These are phyloP conservation scores for Porites divaricata DNA, from an alignment of 92 coral and sea anemone species.

Conservation along the genomic window DNA sequence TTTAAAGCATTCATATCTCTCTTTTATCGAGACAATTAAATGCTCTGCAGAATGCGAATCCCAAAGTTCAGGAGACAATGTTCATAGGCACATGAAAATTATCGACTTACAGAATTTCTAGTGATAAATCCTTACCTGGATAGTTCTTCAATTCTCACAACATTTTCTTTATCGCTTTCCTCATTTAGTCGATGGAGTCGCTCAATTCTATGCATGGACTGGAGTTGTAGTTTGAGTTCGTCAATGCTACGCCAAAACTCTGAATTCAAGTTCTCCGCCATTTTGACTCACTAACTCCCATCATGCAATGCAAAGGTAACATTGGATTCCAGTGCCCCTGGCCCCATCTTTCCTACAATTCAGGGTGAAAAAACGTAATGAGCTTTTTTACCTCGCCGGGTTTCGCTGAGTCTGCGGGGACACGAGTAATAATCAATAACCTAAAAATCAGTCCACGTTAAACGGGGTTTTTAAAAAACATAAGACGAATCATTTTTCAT, in stretches of 20 bases:
- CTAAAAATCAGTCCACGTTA: no score
- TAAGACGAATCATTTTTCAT: no score
- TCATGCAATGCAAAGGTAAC: constrained; percentile 15
- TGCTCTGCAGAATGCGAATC: no score
- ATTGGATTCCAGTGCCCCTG: not conserved
- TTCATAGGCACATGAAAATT: no score
- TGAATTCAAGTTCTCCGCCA: constrained; percentile 58
- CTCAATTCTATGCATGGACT: constrained; percentile 55
- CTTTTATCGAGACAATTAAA: no score
- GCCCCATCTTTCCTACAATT: not conserved
- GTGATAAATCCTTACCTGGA: constrained; percentile 62
- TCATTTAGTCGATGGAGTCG: constrained; percentile 40
- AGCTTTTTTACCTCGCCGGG: no score
- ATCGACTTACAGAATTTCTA: constrained; percentile 28
- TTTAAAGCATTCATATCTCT: no score
- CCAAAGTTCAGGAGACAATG: no score
- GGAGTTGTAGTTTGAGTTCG: constrained; percentile 62
- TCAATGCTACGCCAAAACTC: constrained; percentile 79
- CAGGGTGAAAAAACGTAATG: no score
- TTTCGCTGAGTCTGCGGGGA: no score
- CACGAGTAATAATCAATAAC: no score
- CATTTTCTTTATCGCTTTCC: constrained; percentile 21
- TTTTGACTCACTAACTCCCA: constrained; percentile 10
- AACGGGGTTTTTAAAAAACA: no score
- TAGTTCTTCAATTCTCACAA: constrained; percentile 60